These are phyloP conservation scores for Illadopsis cleaveri DNA, from an alignment of 2,113 vertebrate genomes.

Conservation along the genomic window DNA sequence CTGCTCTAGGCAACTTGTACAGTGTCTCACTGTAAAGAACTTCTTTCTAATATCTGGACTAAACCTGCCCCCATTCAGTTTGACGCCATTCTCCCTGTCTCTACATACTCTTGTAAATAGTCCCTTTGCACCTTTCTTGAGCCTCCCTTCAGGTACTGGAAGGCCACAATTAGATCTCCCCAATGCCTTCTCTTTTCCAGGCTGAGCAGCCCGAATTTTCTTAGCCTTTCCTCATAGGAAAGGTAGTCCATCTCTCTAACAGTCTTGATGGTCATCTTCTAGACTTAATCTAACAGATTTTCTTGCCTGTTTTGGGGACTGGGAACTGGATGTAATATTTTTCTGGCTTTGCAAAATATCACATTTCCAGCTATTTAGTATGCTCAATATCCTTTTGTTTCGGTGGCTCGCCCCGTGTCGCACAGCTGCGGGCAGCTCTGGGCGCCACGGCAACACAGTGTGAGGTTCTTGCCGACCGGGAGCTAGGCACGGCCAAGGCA, in stretches of 20 bases:
- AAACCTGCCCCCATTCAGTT: not conserved
- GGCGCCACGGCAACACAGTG: too few species aligned
- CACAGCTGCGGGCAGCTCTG: too few species aligned
- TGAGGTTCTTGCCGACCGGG: too few species aligned
- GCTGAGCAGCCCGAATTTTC: not conserved
- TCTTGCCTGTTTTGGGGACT: not conserved
- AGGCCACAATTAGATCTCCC: not conserved
- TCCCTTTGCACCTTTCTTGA: not conserved
- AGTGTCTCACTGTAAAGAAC: not conserved
- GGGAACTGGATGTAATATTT: not conserved
- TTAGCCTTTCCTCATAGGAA: not conserved
- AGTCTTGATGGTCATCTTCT: not conserved
- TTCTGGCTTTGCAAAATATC: not conserved
- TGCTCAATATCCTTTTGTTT: not conserved
- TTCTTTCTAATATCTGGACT: not conserved
- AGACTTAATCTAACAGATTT: not conserved
- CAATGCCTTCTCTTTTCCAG: not conserved
- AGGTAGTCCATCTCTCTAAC: not conserved
- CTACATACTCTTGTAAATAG: not conserved
- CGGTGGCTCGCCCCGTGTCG: too few species aligned
- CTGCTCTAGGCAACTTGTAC: not conserved
- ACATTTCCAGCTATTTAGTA: not conserved
- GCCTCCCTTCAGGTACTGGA: not conserved
- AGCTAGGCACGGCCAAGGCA: too few species aligned
- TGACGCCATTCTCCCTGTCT: fast-evolving